Evolutionary conservation across 2,797 vertebrate species (phyloP), one percentile per base, ranked within the genome.

Genomic region (Spizella passerina): DNA sequence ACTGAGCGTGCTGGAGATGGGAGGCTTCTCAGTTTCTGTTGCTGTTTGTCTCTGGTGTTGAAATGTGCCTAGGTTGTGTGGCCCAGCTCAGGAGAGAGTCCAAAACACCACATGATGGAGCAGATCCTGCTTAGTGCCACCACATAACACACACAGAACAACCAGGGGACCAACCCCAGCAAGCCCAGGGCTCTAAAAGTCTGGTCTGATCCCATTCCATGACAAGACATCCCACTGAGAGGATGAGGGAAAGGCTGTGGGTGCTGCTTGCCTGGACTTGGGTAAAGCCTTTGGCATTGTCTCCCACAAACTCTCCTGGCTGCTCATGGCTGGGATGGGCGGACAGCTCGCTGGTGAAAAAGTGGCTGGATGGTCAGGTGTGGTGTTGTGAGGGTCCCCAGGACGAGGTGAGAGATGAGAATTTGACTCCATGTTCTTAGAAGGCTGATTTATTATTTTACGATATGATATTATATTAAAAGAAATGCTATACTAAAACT

Each of bases 261-360:
- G 2, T 30, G 7, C 11, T 47, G 23, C 30, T 60, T 38, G 4
- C 9, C 36, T 27, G 12, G 30, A 43, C 23, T 65, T 56, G 2
- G 52, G 6, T 7, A 47, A 69, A 73, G 19, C 7, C 36, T 82
- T 78, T 64, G 49, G 21, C 11, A 22, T 1, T 0, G 0, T 29
- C 22, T 18, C 38, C 24, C 27, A 76, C 9, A 34, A 20, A 26
- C 41, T 63, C 19, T 57, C 8, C 27, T 36, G 43, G 29, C 15
- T 77, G 36, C n/a, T 60, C 16, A 2, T 41, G 70, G 52, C 26
- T 71, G 50, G 26, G 14, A 29, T 0, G 2, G 6, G 6, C 1
- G 2, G 19, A 21, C 4, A 5, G 14, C 21, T 52, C 0, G 0
- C 30, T 56, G 66, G 13, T 52, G 4, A n/a, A 77, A 71, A 44